Percentiles rank a stretch among this genome's conserved stretches.
Conservation (phyloP, 1,140 invertebrate species). For the Uloborus diversus region DNA sequence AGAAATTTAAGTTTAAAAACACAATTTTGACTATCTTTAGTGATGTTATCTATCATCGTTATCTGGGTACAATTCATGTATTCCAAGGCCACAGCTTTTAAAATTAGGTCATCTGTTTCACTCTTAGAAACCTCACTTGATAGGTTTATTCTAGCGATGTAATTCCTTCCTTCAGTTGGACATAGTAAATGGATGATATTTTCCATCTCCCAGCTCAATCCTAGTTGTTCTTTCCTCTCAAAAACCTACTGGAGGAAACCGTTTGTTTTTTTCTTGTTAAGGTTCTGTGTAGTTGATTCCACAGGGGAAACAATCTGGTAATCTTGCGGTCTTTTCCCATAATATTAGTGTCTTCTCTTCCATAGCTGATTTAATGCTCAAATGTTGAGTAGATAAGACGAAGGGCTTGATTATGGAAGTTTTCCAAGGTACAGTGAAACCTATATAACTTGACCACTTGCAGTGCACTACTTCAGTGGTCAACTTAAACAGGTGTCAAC, state of each 20-base stretch:
- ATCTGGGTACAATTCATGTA: neutral
- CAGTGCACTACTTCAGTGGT: too few relatives aligned
- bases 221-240: constrained; percentile 1
- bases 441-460: too few relatives aligned
- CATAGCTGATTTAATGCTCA: constrained; percentile 2
- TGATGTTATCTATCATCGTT: neutral
- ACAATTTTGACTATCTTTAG: neutral
- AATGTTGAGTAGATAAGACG: neutral
- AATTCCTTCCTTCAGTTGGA: neutral
- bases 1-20: too few relatives aligned
- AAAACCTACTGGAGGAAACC: neutral
- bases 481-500: too few relatives aligned
- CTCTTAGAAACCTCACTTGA: constrained; percentile 4
- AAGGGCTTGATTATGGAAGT: too few relatives aligned
- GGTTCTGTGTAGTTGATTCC: neutral
- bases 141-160: neutral
- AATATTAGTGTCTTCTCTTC: neutral
- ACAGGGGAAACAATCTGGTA: neutral
- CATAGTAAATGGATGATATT: neutral
- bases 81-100: neutral
- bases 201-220: neutral
- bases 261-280: neutral
- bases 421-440: too few relatives aligned
- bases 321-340: neutral
- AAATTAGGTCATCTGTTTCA: neutral